These are phyloP conservation scores for Idaea aversata DNA, from an alignment of 2,888 invertebrate genomes.

Conservation along the genomic window DNA sequence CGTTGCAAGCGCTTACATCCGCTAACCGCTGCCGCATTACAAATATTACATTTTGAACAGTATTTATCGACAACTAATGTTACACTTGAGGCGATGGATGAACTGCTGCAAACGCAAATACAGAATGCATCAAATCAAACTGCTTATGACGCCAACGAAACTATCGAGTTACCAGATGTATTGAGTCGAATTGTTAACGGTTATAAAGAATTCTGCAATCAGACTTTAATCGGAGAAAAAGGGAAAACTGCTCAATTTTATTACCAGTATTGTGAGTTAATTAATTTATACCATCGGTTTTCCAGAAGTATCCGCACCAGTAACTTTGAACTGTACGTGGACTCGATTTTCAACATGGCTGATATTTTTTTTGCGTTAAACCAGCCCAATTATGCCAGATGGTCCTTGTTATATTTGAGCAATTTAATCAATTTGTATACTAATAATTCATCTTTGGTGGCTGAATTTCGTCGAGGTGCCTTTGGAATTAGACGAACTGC, in stretches of 20 bases:
- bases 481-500: constrained; percentile 31
- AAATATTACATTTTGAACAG: constrained; percentile 39
- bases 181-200: constrained; percentile 20
- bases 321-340: constrained; percentile 34
- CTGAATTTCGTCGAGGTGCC: constrained; percentile 26
- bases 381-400: constrained; percentile 32
- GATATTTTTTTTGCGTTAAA: constrained; percentile 32
- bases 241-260: constrained; percentile 28
- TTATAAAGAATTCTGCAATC: constrained; percentile 21
- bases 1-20: constrained; percentile 45
- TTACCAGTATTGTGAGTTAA: constrained; percentile 18
- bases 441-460: constrained; percentile 26
- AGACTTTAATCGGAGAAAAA: constrained; percentile 20
- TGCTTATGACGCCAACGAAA: constrained; percentile 15
- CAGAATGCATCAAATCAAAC: constrained; percentile 8
- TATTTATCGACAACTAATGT: constrained; percentile 28
- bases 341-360: constrained; percentile 30
- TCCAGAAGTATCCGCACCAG: constrained; percentile 30
- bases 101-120: constrained; percentile 14
- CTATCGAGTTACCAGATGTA: constrained; percentile 29
- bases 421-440: constrained; percentile 28
- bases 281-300: constrained; percentile 20
- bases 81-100: constrained; percentile 21
- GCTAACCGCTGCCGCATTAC: constrained; percentile 31
- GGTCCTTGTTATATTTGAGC: constrained; percentile 19